These are phyloP conservation scores for Halcyon badia DNA, from an alignment of 2,797 vertebrate genomes.

Conservation along the genomic window DNA sequence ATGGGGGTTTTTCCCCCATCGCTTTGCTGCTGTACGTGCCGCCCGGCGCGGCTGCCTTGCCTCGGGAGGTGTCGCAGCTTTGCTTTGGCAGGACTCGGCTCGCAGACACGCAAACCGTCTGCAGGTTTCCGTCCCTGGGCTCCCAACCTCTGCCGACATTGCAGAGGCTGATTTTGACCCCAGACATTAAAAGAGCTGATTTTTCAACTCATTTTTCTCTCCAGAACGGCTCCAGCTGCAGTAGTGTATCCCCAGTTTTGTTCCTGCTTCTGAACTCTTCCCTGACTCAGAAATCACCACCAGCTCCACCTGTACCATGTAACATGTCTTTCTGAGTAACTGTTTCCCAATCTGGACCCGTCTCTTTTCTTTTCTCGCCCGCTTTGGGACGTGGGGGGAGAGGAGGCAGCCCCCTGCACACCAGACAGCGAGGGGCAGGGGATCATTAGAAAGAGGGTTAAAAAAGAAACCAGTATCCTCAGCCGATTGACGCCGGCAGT, in stretches of 20 bases:
- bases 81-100: neutral
- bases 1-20: rapidly evolving
- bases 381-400: neutral
- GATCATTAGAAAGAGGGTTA: neutral
- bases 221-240: neutral
- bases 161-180: neutral
- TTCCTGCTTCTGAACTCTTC: neutral
- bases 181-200: neutral
- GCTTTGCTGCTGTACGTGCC: neutral
- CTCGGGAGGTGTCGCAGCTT: neutral
- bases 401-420: neutral
- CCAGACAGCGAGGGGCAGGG: neutral
- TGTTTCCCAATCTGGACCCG: neutral
- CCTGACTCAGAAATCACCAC: rapidly evolving
- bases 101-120: neutral
- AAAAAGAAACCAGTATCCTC: neutral
- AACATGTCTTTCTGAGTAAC: neutral
- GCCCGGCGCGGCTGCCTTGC: neutral
- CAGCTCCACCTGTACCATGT: rapidly evolving
- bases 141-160: neutral
- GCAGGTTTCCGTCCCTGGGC: neutral
- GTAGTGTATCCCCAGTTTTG: rapidly evolving
- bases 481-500: neutral
- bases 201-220: neutral
- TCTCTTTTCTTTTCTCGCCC: neutral